A percentile compares a stretch with the other conserved stretches of the same genome.
These are phyloP conservation scores for Margarornis squamiger DNA, from an alignment of 2,797 vertebrate genomes.

Conservation along the genomic window DNA sequence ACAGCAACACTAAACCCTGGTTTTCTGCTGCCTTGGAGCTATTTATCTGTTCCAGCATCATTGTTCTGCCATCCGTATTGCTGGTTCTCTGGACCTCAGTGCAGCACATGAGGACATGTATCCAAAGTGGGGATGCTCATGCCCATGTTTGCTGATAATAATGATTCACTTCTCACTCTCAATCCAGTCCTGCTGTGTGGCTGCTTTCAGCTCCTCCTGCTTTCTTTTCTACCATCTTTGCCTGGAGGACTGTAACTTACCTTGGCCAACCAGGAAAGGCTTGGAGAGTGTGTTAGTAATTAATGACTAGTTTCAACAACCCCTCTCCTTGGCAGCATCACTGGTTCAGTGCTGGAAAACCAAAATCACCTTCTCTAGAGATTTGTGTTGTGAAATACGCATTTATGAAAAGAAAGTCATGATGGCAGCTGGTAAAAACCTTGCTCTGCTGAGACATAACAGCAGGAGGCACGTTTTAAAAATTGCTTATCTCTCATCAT, in stretches of 20 bases:
- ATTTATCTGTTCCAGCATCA: background rate
- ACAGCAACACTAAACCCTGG: background rate
- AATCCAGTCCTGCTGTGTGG: background rate
- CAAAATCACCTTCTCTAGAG: background rate
- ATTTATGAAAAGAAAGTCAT: background rate
- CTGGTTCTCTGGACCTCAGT: background rate
- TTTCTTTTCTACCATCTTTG: background rate
- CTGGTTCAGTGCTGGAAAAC: background rate
- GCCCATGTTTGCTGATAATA: background rate
- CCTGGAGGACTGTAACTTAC: background rate
- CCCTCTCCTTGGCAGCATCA: background rate
- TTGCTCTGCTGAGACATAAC: background rate
- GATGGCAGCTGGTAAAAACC: background rate
- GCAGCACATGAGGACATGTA: rapidly evolving
- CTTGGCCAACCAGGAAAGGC: background rate
- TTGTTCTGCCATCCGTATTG: background rate
- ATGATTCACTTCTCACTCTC: rapidly evolving
- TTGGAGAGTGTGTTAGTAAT: background rate
- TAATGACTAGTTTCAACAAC: background rate
- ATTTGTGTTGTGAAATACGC: background rate
- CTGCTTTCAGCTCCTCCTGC: background rate
- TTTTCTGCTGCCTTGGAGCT: background rate
- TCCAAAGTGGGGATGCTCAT: background rate
- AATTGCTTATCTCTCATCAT: background rate
- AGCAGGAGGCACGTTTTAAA: background rate